Conservation (phyloP, 2,797 vertebrate genomes). For the Gorsachius magnificus region DNA sequence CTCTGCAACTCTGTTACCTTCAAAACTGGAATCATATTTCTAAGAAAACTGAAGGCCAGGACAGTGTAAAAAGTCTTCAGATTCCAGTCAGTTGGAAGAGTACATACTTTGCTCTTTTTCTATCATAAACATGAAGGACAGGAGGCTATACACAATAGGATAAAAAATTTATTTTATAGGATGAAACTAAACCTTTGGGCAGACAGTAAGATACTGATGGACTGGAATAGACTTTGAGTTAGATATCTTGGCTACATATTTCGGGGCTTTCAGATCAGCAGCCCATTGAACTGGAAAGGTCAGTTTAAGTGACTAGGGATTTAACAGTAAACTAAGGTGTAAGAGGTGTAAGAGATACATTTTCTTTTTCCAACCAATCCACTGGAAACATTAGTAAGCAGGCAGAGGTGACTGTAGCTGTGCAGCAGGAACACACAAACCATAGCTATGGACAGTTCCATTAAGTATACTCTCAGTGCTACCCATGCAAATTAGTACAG, state of each 20-base stretch:
- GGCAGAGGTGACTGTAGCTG: not conserved
- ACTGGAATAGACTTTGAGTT: not conserved
- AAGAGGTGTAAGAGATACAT: not conserved
- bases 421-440: not conserved
- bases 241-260: not conserved
- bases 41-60: not conserved
- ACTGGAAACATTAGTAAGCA: not conserved
- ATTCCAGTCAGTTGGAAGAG: not conserved
- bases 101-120: not conserved
- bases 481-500: not conserved
- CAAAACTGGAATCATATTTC: not conserved
- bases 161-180: not conserved
- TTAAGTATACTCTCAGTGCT: not conserved
- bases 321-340: not conserved
- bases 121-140: not conserved
- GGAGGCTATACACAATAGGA: not conserved
- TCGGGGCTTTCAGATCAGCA: not conserved
- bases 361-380: not conserved
- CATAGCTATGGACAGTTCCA: not conserved
- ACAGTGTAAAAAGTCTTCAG: not conserved
- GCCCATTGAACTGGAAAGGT: not conserved
- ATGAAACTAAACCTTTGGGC: not conserved
- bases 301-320: not conserved
- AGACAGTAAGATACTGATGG: not conserved
- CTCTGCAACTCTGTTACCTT: not conserved